A percentile compares a stretch with the other conserved stretches of the same genome.
These are phyloP conservation scores for Falco cherrug DNA, from an alignment of 2,797 vertebrate species.

Conservation along the genomic window DNA sequence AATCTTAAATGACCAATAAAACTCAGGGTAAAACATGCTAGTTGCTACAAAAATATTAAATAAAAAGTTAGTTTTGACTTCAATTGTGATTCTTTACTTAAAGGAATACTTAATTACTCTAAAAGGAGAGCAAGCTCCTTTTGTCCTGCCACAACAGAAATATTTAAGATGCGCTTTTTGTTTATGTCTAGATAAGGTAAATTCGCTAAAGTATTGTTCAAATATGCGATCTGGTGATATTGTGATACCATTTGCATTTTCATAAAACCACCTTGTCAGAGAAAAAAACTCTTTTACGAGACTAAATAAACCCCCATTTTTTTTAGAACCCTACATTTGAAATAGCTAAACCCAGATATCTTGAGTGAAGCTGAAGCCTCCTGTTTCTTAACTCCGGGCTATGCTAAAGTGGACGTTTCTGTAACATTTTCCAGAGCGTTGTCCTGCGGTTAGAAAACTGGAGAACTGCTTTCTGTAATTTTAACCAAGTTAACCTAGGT, in stretches of 20 bases:
- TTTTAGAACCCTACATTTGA: background rate
- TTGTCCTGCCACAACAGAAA: background rate
- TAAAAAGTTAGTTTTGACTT: background rate
- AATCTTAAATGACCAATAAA: background rate
- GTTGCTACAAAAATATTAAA: background rate
- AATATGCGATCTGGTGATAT: background rate
- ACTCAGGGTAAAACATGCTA: background rate
- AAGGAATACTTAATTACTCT: background rate
- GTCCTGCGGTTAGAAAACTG: background rate
- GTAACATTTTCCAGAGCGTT: background rate
- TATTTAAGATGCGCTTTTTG: background rate
- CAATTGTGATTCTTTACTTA: background rate
- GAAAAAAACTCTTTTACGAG: background rate
- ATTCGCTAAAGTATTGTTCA: background rate
- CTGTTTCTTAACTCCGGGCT: background rate
- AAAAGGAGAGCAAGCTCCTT: background rate
- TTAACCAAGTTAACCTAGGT: background rate
- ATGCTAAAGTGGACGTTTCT: background rate
- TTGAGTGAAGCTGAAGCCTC: background rate
- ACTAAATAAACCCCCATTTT: background rate
- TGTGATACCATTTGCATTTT: background rate
- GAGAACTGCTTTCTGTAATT: background rate
- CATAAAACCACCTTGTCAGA: background rate
- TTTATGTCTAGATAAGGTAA: background rate
- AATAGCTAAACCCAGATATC: background rate